phyloP scores from a whole-genome alignment of 2,888 invertebrate genomes.

The Xylota segnis region DNA sequence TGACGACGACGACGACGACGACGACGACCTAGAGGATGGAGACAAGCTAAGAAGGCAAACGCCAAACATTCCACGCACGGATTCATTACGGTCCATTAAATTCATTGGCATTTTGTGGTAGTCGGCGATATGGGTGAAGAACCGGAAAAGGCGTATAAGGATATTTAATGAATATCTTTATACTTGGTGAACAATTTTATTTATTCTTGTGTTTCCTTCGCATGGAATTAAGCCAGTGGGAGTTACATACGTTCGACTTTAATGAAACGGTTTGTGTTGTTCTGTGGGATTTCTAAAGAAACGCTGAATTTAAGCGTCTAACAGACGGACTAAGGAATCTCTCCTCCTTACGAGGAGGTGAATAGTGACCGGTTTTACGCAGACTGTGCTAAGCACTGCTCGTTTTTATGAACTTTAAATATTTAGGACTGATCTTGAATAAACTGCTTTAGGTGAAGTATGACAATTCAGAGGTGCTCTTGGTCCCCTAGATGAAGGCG shows the following conservation, averaged over 20 bases:
- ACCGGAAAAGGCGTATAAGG: background rate
- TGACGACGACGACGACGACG: background rate
- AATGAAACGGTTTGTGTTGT: too few relatives aligned
- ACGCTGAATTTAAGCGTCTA: too few relatives aligned
- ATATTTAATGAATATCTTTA: slow-evolving; percentile 13
- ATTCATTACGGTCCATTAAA: slow-evolving; percentile 58
- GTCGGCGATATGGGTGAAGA: background rate
- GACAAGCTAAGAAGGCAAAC: slow-evolving; percentile 38
- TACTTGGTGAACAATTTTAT: slow-evolving; percentile 8
- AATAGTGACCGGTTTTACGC: too few relatives aligned
- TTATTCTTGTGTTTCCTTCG: background rate
- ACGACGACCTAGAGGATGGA: slow-evolving; percentile 3
- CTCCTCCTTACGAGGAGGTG: too few relatives aligned
- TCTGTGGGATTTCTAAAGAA: too few relatives aligned
- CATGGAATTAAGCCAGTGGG: slow-evolving; percentile 10
- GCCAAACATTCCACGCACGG: slow-evolving; percentile 47
- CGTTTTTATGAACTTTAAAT: too few relatives aligned
- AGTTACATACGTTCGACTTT: background rate
- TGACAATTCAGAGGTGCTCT: too few relatives aligned
- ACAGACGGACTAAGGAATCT: too few relatives aligned
- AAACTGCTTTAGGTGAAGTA: too few relatives aligned
- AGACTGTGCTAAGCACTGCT: too few relatives aligned
- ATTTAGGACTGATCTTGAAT: too few relatives aligned
- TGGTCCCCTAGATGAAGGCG: too few relatives aligned
- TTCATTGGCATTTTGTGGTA: slow-evolving; percentile 47